Conservation (phyloP, 2,888 invertebrate genomes). For the Clistopyga incitator region DNA sequence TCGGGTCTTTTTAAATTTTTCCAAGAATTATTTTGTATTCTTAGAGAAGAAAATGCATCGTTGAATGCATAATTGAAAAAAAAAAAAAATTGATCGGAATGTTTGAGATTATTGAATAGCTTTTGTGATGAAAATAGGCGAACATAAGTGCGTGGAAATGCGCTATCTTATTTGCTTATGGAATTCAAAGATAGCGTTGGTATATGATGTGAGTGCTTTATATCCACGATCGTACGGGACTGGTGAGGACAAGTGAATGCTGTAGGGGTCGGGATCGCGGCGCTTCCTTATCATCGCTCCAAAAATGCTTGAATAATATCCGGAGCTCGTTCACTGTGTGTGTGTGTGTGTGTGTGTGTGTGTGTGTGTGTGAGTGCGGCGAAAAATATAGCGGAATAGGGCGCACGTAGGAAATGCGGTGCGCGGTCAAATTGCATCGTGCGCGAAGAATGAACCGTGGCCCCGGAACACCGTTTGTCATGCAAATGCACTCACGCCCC, state of each 20-base stretch:
- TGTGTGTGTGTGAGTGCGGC: constrained; percentile 40
- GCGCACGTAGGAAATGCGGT: constrained; percentile 26
- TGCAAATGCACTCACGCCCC: constrained; percentile 63
- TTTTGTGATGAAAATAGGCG: too few species aligned
- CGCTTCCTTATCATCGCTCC: constrained; percentile 50
- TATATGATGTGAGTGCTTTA: constrained; percentile 6
- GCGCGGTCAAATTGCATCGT: constrained; percentile 64
- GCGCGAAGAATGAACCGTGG: constrained; percentile 57
- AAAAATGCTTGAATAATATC: constrained; percentile 62
- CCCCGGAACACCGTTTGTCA: constrained; percentile 58
- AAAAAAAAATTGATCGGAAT: too few species aligned
- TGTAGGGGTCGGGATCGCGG: not conserved
- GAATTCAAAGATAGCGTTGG: not conserved
- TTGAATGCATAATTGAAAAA: too few species aligned
- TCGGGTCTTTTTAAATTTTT: too few species aligned
- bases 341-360: too few species aligned
- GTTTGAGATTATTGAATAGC: too few species aligned
- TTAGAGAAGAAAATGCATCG: too few species aligned
- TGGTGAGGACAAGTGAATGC: constrained; percentile 33
- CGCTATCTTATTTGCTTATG: constrained; percentile 2
- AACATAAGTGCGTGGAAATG: not conserved
- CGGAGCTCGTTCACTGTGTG: constrained; percentile 39
- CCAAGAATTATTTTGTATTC: too few species aligned
- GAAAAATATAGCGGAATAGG: constrained; percentile 38
- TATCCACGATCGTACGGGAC: constrained; percentile 12